Base-by-base conservation (phyloP, 1,140 invertebrate species). In the Drosophila trapezifrons region DNA sequence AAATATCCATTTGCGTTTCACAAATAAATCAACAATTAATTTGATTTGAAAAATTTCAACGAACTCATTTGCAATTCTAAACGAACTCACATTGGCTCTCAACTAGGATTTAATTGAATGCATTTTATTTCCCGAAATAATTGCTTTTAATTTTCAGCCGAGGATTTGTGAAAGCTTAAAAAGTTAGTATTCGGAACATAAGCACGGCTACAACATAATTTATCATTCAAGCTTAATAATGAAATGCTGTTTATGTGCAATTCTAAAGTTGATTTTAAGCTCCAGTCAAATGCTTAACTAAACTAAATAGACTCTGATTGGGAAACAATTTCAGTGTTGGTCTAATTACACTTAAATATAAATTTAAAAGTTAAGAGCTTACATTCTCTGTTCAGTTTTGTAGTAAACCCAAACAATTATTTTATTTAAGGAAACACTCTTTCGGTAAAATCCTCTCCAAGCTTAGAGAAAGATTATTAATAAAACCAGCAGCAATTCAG, bases 141-240 rank as follows among this genome's bases (percentile, higher is more conserved):
- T 40, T 47, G 43, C 43, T 47, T 40, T 66, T 47, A 5, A 66
- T 63, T 64, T 63, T 47, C 25, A 38, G 22, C 0, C 32, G 29
- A 47, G 64, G 64, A 66, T 66, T 63, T 64, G 58, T 17, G 59
- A 45, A 37, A 40, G 64, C 58, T 25, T 25, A 40, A 64, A 64
- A 49, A 46, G 59, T 64, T 64, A 25, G 55, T 40, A 43, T 64
- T 43, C 55, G 18, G 13, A 64, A 64, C 55, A 60, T 13, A n/a
- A 6, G 12, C 15, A 20, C 20, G 13, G 25, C 25, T 29, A 20
- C 25, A 38, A 57, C 17, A 32, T 60, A 45, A 60, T 32, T 43
- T 60, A 35, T 43, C 9, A 15, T 25, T 29, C 40, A 47, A 29
- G 35, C 18, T 49, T 35, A n/a, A 18, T 49, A 32, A 29, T 63